These are phyloP conservation scores for Stegodyphus dumicola DNA, from an alignment of 1,140 invertebrate species.

Conservation along the genomic window DNA sequence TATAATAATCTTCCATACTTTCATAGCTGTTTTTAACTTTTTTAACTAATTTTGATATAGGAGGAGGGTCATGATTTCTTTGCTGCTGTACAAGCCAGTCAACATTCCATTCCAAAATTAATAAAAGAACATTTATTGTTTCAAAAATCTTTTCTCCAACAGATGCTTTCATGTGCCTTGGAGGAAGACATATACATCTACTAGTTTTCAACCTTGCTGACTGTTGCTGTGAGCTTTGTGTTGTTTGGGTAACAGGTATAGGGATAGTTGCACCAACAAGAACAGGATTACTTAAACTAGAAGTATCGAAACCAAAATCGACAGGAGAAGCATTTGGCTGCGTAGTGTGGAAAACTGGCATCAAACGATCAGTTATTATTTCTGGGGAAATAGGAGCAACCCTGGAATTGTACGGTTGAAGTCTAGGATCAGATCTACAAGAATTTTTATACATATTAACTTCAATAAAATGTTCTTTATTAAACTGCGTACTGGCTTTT, in stretches of 20 bases:
- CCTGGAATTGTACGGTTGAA: too few relatives aligned
- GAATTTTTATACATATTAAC: too few relatives aligned
- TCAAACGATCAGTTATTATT: too few relatives aligned
- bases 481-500: too few relatives aligned
- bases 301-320: not conserved
- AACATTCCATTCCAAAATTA: conserved; percentile 53
- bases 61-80: conserved; percentile 34
- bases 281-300: too few relatives aligned
- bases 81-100: conserved; percentile 46
- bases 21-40: conserved; percentile 25
- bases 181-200: conserved; percentile 30
- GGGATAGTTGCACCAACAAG: too few relatives aligned
- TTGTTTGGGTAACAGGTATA: not conserved
- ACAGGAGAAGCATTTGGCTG: not conserved
- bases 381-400: too few relatives aligned
- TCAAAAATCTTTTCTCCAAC: conserved; percentile 30
- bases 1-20: conserved; percentile 34
- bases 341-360: too few relatives aligned
- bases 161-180: conserved; percentile 24
- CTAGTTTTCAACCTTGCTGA: not conserved
- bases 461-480: too few relatives aligned
- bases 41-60: conserved; percentile 10
- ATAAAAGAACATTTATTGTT: conserved; percentile 13
- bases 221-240: not conserved
- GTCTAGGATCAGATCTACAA: too few relatives aligned